Percentiles rank a stretch among this genome's conserved stretches.
phyloP scores from a whole-genome alignment of 2,113 vertebrate species.

The Lontra canadensis region DNA sequence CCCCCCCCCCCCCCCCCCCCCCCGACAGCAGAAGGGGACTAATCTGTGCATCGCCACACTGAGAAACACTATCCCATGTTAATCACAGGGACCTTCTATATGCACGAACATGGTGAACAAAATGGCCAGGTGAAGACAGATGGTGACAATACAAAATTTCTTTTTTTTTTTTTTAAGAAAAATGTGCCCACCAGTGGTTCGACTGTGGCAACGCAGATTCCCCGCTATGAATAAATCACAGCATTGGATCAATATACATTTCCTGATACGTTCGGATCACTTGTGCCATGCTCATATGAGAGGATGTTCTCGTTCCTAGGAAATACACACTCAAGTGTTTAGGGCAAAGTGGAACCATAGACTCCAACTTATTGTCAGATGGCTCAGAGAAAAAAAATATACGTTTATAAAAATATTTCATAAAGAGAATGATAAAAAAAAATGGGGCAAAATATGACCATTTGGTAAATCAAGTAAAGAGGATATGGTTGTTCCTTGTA shows the following conservation, averaged over 20 bases:
- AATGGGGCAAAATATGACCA: not conserved
- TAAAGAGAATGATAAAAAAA: not conserved
- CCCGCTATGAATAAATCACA: not conserved
- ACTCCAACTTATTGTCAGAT: not conserved
- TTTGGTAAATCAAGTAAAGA: not conserved
- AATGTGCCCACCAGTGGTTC: not conserved
- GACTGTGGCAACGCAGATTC: not conserved
- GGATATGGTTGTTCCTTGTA: not conserved
- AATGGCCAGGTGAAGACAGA: not conserved
- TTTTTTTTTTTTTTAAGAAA: not conserved
- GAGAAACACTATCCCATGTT: rapidly evolving
- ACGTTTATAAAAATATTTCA: not conserved
- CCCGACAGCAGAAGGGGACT: not conserved
- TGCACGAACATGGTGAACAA: not conserved
- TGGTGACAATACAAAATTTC: not conserved
- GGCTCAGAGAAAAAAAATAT: not conserved
- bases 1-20: not conserved
- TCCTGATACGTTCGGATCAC: not conserved
- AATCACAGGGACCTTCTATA: not conserved
- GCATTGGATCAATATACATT: not conserved
- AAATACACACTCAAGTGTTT: not conserved
- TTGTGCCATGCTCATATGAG: no score
- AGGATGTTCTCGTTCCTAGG: not conserved
- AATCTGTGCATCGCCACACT: rapidly evolving
- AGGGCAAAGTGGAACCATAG: not conserved